Evolutionary conservation across 2,797 vertebrate species (phyloP).

Genomic region (Notamacropus eugenii): DNA sequence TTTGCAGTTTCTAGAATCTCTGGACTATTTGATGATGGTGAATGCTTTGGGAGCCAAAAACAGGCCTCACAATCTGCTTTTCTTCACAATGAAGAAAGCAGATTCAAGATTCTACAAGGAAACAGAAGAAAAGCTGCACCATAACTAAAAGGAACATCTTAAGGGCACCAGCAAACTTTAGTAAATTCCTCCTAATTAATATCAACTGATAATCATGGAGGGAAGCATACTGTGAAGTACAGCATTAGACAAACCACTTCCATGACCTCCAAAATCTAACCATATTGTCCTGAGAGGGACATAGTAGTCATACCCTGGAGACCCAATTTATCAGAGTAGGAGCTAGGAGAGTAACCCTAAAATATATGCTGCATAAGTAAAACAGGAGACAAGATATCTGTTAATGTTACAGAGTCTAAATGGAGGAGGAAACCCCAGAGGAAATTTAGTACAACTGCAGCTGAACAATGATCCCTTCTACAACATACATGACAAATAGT

Average conservation of each 20-base stretch:
- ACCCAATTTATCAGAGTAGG: background rate
- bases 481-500: background rate
- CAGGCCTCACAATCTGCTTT: too few species aligned
- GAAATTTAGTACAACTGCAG: background rate
- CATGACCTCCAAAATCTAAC: background rate
- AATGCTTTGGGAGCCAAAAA: background rate
- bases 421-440: background rate
- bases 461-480: background rate
- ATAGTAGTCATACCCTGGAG: background rate
- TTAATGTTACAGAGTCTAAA: background rate
- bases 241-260: background rate
- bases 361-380: background rate
- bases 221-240: background rate
- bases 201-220: background rate
- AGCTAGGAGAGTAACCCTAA: background rate
- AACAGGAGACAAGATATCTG: background rate
- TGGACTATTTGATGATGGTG: background rate
- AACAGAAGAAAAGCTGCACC: background rate
- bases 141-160: background rate
- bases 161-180: background rate
- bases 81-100: background rate
- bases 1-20: background rate
- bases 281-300: background rate
- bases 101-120: background rate
- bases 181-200: background rate